Percentiles rank a stretch among this genome's conserved stretches.
These are phyloP conservation scores for Gymnocheta viridis DNA, from an alignment of 2,888 invertebrate genomes.

Conservation along the genomic window DNA sequence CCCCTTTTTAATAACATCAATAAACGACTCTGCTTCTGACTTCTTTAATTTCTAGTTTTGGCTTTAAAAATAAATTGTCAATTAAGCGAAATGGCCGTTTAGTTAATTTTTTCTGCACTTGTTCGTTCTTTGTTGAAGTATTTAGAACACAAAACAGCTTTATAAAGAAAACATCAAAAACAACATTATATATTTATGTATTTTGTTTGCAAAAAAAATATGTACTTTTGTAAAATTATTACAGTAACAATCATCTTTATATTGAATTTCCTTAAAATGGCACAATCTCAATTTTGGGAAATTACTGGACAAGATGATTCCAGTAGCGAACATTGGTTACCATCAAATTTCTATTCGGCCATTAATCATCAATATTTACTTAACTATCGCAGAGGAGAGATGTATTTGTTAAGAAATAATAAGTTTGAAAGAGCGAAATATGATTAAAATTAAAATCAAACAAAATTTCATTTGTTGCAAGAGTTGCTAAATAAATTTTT, in stretches of 20 bases:
- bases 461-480: background rate
- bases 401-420: conserved; percentile 33
- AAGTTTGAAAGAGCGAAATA: conserved; percentile 57
- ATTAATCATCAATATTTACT: conserved; percentile 60
- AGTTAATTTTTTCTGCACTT: background rate
- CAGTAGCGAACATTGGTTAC: conserved; percentile 46
- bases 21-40: background rate
- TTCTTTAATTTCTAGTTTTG: background rate
- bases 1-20: background rate
- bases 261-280: background rate
- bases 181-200: background rate
- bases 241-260: background rate
- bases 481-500: background rate
- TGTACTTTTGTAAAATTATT: conserved; percentile 6
- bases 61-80: background rate
- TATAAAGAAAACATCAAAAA: background rate
- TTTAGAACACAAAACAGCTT: conserved; percentile 36
- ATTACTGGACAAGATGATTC: conserved; percentile 15
- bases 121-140: background rate
- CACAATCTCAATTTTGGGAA: conserved; percentile 52
- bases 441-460: background rate
- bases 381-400: conserved; percentile 37
- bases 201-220: background rate
- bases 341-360: conserved; percentile 64
- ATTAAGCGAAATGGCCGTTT: conserved; percentile 21